Base-by-base conservation (phyloP, 2,888 invertebrate genomes). In the Drosophila ustulata region DNA sequence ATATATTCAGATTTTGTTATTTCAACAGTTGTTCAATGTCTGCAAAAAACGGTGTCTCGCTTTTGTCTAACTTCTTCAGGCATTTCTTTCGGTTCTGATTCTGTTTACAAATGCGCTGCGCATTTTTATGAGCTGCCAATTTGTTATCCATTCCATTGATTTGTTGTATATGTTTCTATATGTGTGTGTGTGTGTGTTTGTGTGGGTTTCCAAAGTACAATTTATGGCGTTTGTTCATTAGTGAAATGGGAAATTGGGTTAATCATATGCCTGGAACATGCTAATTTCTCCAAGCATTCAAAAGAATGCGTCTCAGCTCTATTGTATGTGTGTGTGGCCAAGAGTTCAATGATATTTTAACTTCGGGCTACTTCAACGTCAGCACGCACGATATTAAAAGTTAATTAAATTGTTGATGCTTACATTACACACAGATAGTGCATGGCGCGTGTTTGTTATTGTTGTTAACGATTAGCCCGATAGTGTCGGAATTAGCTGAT, bases 191-290 rank as follows among this genome's bases (percentile, higher is more conserved):
- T 56, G 5, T 37, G n/a, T 26, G 8, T 32, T 25, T 26, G 39
- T 56, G 2, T 47, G 45, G 50, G 23, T 45, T 72, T 30, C 50
- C 77, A 70, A 86, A 80, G 37, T 39, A 59, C 64, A 71, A 79
- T 79, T 79, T 82, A 81, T 83, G 75, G 70, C 53, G 51, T 75
- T 78, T 81, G 32, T 85, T 82, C 74, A 82, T 89, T 89, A 82
- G 64, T 49, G 25, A 28, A 43, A 64, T 52, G 28, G 13, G 11
- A 41, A 85, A 89, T 83, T 89, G 69, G 85, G 85, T 78, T 86
- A 85, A 85, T 71, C 61, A 69, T 56, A 85, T 85, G 75, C 89
- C 55, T 55, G 62, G 71, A 64, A 79, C 49, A 75, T 61, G 61
- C 75, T 18, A 67, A 78, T 73, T 72, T 50, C 9, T 26, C 18